Evolutionary conservation across 2,113 vertebrate species (phyloP).

Genomic region (Catharus bicknelli): DNA sequence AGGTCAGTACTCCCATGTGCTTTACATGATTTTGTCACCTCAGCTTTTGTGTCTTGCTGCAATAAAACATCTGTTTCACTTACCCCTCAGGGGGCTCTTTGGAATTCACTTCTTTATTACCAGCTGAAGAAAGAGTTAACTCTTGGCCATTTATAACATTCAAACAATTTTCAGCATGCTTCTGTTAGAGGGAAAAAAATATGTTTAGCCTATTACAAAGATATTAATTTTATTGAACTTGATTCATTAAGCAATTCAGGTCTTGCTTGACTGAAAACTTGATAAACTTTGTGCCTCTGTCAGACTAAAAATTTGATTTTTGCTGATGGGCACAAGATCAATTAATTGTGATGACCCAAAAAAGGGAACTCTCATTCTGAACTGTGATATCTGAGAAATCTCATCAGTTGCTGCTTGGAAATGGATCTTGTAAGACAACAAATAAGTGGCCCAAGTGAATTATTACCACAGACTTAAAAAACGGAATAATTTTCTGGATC

Average conservation of each 20-base stretch:
- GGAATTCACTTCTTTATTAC: conserved; percentile 12
- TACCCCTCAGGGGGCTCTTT: conserved; percentile 58
- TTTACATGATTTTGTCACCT: not conserved
- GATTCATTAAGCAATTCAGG: not conserved
- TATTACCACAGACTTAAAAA: not conserved
- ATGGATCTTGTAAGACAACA: not conserved
- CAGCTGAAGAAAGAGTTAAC: conserved; percentile 69
- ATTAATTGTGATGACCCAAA: not conserved
- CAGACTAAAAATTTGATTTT: not conserved
- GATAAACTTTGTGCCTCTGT: not conserved
- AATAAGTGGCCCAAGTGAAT: not conserved
- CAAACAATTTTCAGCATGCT: conserved; percentile 76
- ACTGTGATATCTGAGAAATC: not conserved
- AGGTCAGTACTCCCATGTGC: not conserved
- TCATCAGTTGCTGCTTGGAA: not conserved
- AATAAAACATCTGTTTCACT: conserved; percentile 55
- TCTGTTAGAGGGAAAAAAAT: conserved; percentile 70
- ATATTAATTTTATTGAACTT: not conserved
- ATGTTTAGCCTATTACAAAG: conserved; percentile 3
- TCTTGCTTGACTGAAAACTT: not conserved
- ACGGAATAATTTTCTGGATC: accelerated
- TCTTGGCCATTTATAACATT: conserved; percentile 70
- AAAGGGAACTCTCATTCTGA: not conserved
- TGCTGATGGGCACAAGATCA: not conserved
- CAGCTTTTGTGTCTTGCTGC: not conserved